These are phyloP conservation scores for Druceiella hillmani DNA, from an alignment of 2,888 invertebrate genomes.

Conservation along the genomic window DNA sequence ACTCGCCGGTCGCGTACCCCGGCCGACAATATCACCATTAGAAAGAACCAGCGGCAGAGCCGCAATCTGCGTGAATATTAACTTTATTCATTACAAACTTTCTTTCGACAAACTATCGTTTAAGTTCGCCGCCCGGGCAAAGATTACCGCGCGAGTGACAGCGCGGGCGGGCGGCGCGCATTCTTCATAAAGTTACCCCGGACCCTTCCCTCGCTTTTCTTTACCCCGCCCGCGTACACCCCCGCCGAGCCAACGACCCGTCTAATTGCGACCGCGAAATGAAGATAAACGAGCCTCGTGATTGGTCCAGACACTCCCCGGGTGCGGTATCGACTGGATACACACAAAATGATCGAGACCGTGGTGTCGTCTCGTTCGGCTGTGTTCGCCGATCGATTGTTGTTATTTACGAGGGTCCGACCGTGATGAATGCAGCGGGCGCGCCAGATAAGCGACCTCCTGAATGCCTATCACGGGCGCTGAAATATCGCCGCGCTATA, in stretches of 20 bases:
- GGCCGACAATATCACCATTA: too few species aligned
- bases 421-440: too few species aligned
- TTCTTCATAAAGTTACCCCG: too few species aligned
- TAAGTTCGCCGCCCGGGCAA: conserved; percentile 35
- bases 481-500: too few species aligned
- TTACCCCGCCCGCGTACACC: conserved; percentile 26
- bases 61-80: conserved; percentile 48
- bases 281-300: conserved; percentile 65
- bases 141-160: conserved; percentile 28
- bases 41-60: too few species aligned
- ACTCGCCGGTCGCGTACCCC: too few species aligned
- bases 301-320: conserved; percentile 50
- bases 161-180: conserved; percentile 30
- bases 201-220: conserved; percentile 15
- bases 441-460: conserved; percentile 37
- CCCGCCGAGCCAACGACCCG: conserved; percentile 58
- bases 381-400: conserved; percentile 16
- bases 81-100: conserved; percentile 54
- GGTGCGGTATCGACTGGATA: conserved; percentile 17
- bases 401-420: too few species aligned
- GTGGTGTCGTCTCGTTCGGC: conserved; percentile 31
- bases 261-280: conserved; percentile 65
- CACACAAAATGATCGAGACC: conserved; percentile 28
- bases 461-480: conserved; percentile 2
- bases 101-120: background rate